phyloP scores from a whole-genome alignment of 1,140 invertebrate species.

The Pantala flavescens region DNA sequence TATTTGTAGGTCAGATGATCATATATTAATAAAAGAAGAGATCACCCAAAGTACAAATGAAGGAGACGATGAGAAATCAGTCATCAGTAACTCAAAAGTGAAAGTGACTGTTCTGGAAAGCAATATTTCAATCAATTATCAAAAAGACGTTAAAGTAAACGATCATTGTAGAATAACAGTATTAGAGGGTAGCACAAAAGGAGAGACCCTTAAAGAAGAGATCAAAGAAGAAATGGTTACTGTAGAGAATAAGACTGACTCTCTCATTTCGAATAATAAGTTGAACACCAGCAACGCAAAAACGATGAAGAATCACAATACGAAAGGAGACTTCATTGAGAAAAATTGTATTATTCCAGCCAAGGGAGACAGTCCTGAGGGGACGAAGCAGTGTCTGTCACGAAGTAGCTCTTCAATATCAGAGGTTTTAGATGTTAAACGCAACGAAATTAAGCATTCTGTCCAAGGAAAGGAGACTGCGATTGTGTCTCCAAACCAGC shows the following conservation, averaged over 20 bases:
- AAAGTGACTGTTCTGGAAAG: too few species aligned
- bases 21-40: not conserved
- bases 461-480: too few species aligned
- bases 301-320: too few species aligned
- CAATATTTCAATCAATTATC: not conserved
- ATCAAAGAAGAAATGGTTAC: not conserved
- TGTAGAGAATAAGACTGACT: conserved; percentile 7
- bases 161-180: not conserved
- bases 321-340: too few species aligned
- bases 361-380: too few species aligned
- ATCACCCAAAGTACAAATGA: conserved; percentile 1
- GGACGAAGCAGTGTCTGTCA: too few species aligned
- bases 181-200: not conserved
- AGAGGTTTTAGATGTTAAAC: too few species aligned
- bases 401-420: too few species aligned
- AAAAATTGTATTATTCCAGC: too few species aligned
- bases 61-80: not conserved
- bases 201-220: not conserved
- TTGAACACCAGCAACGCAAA: too few species aligned
- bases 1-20: not conserved
- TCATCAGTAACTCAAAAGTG: not conserved
- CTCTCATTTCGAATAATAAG: not conserved
- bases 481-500: too few species aligned
- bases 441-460: too few species aligned
- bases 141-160: not conserved